Evolutionary conservation across 2,113 vertebrate species (phyloP).

Genomic region (Ia io): DNA sequence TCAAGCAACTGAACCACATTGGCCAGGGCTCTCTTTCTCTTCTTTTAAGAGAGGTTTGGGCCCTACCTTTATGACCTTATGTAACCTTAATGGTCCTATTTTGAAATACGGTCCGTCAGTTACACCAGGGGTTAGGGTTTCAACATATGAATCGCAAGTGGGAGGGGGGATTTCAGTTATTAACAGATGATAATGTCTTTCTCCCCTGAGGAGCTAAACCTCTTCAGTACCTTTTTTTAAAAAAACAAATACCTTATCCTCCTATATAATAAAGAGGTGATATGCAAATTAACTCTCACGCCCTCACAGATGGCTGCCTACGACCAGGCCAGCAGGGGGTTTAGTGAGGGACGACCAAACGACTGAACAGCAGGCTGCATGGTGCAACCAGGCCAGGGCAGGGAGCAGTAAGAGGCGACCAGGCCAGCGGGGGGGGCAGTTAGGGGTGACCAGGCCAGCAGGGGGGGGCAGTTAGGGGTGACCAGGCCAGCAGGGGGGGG

Average conservation of each 20-base stretch:
- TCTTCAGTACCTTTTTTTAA: neutral
- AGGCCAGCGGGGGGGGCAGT: too few species aligned
- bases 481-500: too few species aligned
- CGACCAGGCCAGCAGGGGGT: too few species aligned
- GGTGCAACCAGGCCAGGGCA: too few species aligned
- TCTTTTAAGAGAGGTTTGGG: neutral
- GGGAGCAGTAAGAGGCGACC: too few species aligned
- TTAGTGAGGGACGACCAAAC: too few species aligned
- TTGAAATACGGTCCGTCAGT: neutral
- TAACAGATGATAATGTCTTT: neutral
- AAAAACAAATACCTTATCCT: neutral
- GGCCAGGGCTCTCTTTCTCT: neutral
- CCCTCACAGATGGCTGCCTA: too few species aligned
- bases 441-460: too few species aligned
- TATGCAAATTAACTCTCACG: too few species aligned
- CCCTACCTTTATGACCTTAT: neutral
- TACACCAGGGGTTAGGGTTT: neutral
- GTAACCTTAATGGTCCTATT: neutral
- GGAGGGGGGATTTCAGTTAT: neutral
- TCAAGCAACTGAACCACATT: neutral
- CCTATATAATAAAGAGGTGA: too few species aligned
- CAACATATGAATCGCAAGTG: neutral
- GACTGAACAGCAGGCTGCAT: too few species aligned
- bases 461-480: too few species aligned
- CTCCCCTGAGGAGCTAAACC: neutral